Conservation (phyloP, 1,140 invertebrate species). For the Drosophila navojoa region DNA sequence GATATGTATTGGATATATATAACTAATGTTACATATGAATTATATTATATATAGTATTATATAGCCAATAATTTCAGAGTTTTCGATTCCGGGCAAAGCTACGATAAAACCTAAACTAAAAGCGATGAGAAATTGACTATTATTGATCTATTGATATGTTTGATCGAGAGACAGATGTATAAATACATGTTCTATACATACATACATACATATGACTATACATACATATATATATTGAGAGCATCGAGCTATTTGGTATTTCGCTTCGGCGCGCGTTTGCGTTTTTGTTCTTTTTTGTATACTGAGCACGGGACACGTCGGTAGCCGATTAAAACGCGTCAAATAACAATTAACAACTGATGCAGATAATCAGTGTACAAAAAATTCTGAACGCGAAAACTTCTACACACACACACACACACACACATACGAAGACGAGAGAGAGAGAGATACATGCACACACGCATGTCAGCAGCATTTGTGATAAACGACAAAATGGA, state of each 20-base stretch:
- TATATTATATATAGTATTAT: too few species aligned
- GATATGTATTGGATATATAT: too few species aligned
- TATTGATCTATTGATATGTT: too few species aligned
- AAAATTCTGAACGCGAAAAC: slow-evolving; percentile 75
- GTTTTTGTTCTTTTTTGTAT: not conserved
- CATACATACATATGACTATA: not conserved
- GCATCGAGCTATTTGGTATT: too few species aligned
- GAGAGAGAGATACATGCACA: slow-evolving; percentile 24
- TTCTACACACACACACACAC: slow-evolving; percentile 57
- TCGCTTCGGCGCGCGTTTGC: not conserved
- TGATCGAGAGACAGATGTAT: too few species aligned
- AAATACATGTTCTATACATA: too few species aligned
- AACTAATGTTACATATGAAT: too few species aligned
- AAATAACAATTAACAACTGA: slow-evolving; percentile 84
- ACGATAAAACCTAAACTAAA: too few species aligned
- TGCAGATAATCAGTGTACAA: slow-evolving; percentile 82
- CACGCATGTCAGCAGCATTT: slow-evolving; percentile 74
- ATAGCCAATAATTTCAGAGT: too few species aligned
- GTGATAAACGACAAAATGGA: slow-evolving; percentile 79
- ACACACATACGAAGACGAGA: slow-evolving; percentile 15
- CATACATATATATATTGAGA: not conserved
- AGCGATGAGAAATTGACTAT: too few species aligned
- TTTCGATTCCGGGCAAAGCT: too few species aligned
- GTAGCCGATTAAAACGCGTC: slow-evolving; percentile 83
- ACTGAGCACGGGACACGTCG: slow-evolving; percentile 59